phyloP scores from a whole-genome alignment of 2,888 invertebrate species.

The Limnephilus rhombicus region DNA sequence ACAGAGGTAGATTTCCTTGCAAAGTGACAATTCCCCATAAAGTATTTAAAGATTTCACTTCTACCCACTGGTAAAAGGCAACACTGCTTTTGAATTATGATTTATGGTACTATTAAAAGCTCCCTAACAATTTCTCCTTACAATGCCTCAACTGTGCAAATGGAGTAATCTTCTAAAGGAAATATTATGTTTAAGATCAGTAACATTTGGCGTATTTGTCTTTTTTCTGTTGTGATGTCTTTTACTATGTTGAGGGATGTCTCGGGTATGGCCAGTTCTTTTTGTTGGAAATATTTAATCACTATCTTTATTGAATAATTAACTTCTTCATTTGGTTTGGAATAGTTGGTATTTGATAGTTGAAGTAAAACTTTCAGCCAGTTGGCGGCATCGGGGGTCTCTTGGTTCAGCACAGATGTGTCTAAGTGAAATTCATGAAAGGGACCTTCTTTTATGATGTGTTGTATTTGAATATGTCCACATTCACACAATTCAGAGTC shows the following conservation, averaged over 20 bases:
- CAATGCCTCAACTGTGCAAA: neutral
- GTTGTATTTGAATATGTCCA: too few species aligned
- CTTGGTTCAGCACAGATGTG: too few species aligned
- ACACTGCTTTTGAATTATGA: neutral
- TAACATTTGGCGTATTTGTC: neutral
- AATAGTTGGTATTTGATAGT: too few species aligned
- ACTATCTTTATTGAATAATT: neutral
- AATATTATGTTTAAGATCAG: neutral
- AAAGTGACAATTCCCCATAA: neutral
- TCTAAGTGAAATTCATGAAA: too few species aligned
- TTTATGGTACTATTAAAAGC: neutral
- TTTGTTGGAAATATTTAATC: neutral
- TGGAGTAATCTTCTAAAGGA: neutral
- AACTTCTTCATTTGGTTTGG: too few species aligned
- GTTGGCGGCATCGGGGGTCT: too few species aligned
- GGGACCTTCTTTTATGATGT: too few species aligned
- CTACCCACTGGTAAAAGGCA: neutral
- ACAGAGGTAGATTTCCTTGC: neutral
- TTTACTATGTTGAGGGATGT: neutral
- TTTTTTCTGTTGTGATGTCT: neutral
- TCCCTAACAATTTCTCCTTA: neutral
- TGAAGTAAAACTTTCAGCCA: too few species aligned
- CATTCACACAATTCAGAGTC: too few species aligned
- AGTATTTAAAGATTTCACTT: neutral
- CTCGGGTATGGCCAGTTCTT: neutral